phyloP scores from a whole-genome alignment of 2,888 invertebrate species.

The Agapostemon virescens region DNA sequence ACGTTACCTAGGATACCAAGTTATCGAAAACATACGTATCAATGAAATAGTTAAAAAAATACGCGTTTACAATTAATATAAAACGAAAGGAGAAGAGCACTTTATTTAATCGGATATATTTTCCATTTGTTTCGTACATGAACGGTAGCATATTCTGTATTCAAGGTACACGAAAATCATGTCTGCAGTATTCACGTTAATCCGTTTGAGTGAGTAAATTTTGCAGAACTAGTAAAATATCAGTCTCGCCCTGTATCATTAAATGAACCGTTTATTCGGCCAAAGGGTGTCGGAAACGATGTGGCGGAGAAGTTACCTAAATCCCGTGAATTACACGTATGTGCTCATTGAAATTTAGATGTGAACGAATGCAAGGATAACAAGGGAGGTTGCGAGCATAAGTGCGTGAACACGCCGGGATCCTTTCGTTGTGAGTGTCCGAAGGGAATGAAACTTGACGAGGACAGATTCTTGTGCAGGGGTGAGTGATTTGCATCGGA shows the following conservation, averaged over 20 bases:
- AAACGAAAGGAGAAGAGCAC: not conserved
- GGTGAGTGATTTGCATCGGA: slow-evolving; percentile 67
- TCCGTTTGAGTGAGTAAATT: not conserved
- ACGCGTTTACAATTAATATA: not conserved
- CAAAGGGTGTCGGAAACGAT: not conserved
- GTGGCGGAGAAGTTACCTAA: slow-evolving; percentile 20
- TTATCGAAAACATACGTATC: no score
- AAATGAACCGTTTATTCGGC: not conserved
- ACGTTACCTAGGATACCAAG: no score
- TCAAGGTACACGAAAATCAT: not conserved
- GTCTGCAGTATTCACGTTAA: not conserved
- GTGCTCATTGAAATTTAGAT: slow-evolving; percentile 61
- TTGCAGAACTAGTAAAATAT: not conserved
- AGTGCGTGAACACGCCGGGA: slow-evolving; percentile 86
- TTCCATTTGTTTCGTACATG: not conserved
- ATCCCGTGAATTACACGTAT: slow-evolving; percentile 37
- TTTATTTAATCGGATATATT: not conserved
- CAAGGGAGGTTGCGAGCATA: slow-evolving; percentile 79
- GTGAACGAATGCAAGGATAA: slow-evolving; percentile 73
- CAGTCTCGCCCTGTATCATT: not conserved
- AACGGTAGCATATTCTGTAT: not conserved
- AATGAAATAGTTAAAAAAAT: no score
- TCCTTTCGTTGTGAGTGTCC: slow-evolving; percentile 82
- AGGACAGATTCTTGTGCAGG: slow-evolving; percentile 72
- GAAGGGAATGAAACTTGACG: slow-evolving; percentile 73